Evolutionary conservation across 92 coral and sea anemone species (phyloP).

Genomic region (Hydrozoanthus gracilis): DNA sequence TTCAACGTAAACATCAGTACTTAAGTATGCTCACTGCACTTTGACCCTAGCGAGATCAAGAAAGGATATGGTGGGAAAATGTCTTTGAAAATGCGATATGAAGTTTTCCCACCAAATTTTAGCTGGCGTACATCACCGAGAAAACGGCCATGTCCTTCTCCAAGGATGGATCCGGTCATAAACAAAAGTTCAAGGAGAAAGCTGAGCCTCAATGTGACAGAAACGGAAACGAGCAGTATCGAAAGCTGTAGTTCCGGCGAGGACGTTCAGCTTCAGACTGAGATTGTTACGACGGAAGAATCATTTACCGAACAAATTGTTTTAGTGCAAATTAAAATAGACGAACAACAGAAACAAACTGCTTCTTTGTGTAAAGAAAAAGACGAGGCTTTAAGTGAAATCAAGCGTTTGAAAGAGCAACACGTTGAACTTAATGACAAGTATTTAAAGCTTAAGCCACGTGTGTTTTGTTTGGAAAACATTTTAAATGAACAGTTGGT

Average conservation of each 20-base stretch:
- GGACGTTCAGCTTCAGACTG: not conserved
- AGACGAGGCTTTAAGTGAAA: not conserved
- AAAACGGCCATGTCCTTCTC: constrained; percentile 15
- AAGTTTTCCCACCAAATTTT: constrained; percentile 36
- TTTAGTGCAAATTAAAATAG: not conserved
- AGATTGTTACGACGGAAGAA: not conserved
- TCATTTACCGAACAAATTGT: not conserved
- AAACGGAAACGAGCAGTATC: not conserved
- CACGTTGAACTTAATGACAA: constrained; percentile 33
- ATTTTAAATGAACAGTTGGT: not conserved
- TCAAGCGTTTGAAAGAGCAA: not conserved
- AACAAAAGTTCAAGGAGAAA: not conserved
- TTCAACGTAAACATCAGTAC: constrained; percentile 5
- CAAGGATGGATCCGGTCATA: not conserved
- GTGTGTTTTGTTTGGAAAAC: constrained; percentile 42
- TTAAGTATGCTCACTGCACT: constrained; percentile 45
- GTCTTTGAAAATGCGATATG: constrained; percentile 25
- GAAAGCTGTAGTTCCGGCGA: constrained; percentile 1
- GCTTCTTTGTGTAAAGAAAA: not conserved
- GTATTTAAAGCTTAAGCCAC: constrained; percentile 37
- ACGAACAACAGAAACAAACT: not conserved
- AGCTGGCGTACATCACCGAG: constrained; percentile 47
- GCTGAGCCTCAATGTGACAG: not conserved
- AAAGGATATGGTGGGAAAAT: constrained; percentile 39
- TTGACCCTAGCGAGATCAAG: constrained; percentile 43